phyloP scores from a whole-genome alignment of 2,888 invertebrate species.

The Protophormia terraenovae region DNA sequence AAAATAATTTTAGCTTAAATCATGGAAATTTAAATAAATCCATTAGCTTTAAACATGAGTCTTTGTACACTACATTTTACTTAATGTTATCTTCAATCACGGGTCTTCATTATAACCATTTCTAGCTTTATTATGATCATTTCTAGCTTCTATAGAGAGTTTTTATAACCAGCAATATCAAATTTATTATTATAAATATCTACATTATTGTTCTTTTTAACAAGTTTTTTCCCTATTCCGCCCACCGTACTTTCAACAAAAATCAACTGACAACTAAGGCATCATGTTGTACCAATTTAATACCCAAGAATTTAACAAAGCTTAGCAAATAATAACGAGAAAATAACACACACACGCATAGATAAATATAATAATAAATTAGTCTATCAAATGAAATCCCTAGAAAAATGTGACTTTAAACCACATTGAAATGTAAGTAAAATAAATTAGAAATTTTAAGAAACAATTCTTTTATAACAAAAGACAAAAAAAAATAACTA shows the following conservation, averaged over 20 bases:
- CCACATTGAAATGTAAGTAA: background rate
- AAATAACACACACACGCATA: no score
- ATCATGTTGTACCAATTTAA: conserved; percentile 25
- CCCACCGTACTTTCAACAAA: background rate
- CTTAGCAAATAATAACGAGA: background rate
- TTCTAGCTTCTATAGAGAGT: no score
- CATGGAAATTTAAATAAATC: no score
- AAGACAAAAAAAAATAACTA: background rate
- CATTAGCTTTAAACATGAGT: no score
- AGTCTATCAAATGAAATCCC: background rate
- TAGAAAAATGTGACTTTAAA: background rate
- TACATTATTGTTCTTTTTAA: background rate
- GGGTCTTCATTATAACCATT: no score
- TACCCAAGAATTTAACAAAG: conserved; percentile 26
- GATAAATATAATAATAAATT: conserved; percentile 2
- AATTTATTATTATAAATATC: no score
- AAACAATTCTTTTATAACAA: background rate
- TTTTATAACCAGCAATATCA: no score
- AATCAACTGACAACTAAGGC: background rate
- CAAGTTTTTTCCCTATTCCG: background rate
- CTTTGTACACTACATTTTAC: no score
- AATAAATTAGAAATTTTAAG: background rate
- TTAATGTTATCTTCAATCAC: no score
- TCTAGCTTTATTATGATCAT: no score
- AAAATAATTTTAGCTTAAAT: no score